Evolutionary conservation across 2,888 invertebrate genomes (phyloP).

Genomic region (Amitus sp.): DNA sequence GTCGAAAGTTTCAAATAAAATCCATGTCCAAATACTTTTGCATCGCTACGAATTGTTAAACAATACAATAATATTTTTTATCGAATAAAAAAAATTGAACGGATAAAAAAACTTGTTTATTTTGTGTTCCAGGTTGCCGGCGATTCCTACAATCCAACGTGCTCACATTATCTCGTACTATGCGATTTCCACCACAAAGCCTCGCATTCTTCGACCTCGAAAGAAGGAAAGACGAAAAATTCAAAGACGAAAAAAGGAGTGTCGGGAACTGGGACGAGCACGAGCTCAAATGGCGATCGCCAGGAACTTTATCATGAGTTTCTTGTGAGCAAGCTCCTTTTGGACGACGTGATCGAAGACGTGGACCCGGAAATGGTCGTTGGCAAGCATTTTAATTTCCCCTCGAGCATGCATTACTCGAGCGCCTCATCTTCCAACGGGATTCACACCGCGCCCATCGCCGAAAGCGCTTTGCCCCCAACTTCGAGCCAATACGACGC

Average conservation of each 20-base stretch:
- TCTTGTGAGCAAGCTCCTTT: conserved; percentile 60
- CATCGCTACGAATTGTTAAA: too few species aligned
- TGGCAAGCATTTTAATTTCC: conserved; percentile 56
- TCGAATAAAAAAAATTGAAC: too few species aligned
- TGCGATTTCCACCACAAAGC: conserved; percentile 77
- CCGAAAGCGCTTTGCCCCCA: conserved; percentile 44
- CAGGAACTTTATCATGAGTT: conserved; percentile 64
- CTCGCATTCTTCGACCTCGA: conserved; percentile 66
- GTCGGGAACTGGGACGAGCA: conserved; percentile 68
- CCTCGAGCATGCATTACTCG: conserved; percentile 43
- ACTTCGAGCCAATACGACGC: conserved; percentile 55
- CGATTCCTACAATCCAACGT: conserved; percentile 56
- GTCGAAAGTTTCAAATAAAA: too few species aligned
- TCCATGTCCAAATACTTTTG: too few species aligned
- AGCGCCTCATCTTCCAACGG: conserved; percentile 59
- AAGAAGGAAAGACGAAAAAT: conserved; percentile 64
- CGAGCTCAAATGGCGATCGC: conserved; percentile 64
- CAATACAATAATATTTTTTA: too few species aligned
- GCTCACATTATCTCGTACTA: conserved; percentile 70
- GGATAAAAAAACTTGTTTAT: too few species aligned
- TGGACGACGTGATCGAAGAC: conserved; percentile 63
- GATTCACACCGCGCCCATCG: conserved; percentile 49
- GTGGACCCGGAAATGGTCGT: conserved; percentile 61
- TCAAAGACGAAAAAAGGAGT: conserved; percentile 62
- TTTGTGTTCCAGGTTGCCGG: conserved; percentile 39